Evolutionary conservation across 2,888 invertebrate genomes (phyloP), one percentile per base, ranked within the genome.

Genomic region (Caenorhabditis sp.): DNA sequence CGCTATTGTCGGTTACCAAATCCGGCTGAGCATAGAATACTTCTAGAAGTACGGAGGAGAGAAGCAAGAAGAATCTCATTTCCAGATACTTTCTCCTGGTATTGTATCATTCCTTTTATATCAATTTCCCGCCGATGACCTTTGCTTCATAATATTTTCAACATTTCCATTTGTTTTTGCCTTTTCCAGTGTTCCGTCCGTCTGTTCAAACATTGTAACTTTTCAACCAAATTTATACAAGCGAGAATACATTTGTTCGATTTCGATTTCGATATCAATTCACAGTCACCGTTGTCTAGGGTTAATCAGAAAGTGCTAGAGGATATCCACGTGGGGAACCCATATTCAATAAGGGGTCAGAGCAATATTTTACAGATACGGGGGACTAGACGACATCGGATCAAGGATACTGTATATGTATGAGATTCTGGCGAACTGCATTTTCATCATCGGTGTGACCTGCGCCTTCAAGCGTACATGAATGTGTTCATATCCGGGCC

Each of bases 401-500:
- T 30, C n/a, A n/a, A n/a, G 27, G 27, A 32, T 56, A 55, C 27
- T 65, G 24, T 52, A 68, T n/a, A n/a, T n/a, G n/a, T 58, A 68
- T 58, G 56, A 58, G 53, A 70, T 59, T n/a, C n/a, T n/a, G n/a
- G n/a, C n/a, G n/a, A n/a, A n/a, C n/a, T n/a, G n/a, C n/a, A n/a
- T n/a, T n/a, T n/a, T n/a, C n/a, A n/a, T n/a, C n/a, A n/a, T n/a
- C n/a, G n/a, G n/a, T n/a, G n/a, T n/a, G n/a, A n/a, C n/a, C n/a
- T n/a, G n/a, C n/a, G n/a, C n/a, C n/a, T n/a, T n/a, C n/a, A n/a
- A n/a, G n/a, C n/a, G n/a, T n/a, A n/a, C n/a, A n/a, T n/a, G 56
- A 87, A 88, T 8, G 75, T 83, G 56, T 83, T 84, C 62, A 86
- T 84, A 59, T 87, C 78, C 2, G 61, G 35, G 17, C 80, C 66